These are phyloP conservation scores for Lepus americanus DNA, from an alignment of 2,113 vertebrate genomes.

Conservation along the genomic window DNA sequence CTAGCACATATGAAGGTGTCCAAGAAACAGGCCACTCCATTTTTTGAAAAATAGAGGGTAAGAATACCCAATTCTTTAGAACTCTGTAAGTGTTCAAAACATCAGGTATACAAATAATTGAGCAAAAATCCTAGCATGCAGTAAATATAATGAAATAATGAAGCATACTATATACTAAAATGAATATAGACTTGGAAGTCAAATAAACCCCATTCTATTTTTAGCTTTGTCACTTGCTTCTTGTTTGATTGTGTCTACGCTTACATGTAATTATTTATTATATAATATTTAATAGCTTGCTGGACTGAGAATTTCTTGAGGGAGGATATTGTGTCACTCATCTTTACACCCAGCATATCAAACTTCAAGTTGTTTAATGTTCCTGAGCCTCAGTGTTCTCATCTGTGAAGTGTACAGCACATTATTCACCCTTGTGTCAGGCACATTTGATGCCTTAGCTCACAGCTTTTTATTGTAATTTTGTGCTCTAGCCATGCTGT, in stretches of 20 bases:
- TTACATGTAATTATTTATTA: conserved; percentile 53
- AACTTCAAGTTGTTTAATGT: conserved; percentile 13
- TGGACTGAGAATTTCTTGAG: background rate
- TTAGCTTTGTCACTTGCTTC: conserved; percentile 28
- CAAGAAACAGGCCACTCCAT: conserved; percentile 14
- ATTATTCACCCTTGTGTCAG: background rate
- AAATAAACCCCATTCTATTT: conserved; percentile 51
- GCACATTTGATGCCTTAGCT: background rate
- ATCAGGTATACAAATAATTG: conserved; percentile 13
- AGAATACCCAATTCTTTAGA: background rate
- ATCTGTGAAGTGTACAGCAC: background rate
- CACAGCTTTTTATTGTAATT: background rate
- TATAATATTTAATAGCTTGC: conserved; percentile 20
- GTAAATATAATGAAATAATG: conserved; percentile 30
- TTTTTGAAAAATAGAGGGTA: conserved; percentile 28
- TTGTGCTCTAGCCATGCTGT: background rate
- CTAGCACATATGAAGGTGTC: conserved; percentile 23
- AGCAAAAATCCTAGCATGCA: conserved; percentile 3
- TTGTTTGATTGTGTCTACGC: conserved; percentile 12
- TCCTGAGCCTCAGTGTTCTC: background rate
- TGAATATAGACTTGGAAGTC: background rate
- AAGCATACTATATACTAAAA: background rate
- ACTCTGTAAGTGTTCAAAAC: background rate
- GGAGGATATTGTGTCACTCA: background rate
- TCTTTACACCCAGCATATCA: background rate